These are phyloP conservation scores for Hycleus cichorii DNA, from an alignment of 1,140 invertebrate species.

Conservation along the genomic window DNA sequence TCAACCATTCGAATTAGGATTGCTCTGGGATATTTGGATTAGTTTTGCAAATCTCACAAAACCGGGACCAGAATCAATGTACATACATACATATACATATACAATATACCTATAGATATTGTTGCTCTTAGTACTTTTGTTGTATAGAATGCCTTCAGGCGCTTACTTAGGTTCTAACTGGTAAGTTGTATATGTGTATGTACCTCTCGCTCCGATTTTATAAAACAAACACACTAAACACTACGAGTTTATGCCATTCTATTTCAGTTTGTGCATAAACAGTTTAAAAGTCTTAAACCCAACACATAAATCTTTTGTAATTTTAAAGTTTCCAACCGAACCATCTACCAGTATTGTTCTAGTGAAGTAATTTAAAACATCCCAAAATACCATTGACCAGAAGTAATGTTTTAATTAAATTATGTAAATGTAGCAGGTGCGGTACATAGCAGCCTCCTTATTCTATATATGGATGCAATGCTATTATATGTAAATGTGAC, in stretches of 20 bases:
- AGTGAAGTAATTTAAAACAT: no score
- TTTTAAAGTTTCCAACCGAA: no score
- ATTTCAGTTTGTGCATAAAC: background rate
- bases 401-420: conserved; percentile 33
- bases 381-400: conserved; percentile 3
- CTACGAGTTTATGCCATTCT: conserved; percentile 6
- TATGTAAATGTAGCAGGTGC: conserved; percentile 31
- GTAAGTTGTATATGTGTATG: conserved; percentile 9
- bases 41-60: conserved; percentile 28
- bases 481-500: conserved; percentile 41
- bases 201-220: conserved; percentile 8
- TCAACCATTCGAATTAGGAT: conserved; percentile 29
- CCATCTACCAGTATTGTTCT: no score
- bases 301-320: no score
- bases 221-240: conserved; percentile 28
- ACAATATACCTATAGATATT: background rate
- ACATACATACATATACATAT: background rate
- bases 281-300: background rate
- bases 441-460: conserved; percentile 19
- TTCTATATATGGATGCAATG: conserved; percentile 17
- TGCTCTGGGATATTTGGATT: conserved; percentile 24
- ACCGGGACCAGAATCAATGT: conserved; percentile 23
- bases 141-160: conserved; percentile 11
- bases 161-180: conserved; percentile 28
- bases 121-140: conserved; percentile 27